Evolutionary conservation across 2,113 vertebrate genomes (phyloP).

Genomic region (Marcusenius ussheri): DNA sequence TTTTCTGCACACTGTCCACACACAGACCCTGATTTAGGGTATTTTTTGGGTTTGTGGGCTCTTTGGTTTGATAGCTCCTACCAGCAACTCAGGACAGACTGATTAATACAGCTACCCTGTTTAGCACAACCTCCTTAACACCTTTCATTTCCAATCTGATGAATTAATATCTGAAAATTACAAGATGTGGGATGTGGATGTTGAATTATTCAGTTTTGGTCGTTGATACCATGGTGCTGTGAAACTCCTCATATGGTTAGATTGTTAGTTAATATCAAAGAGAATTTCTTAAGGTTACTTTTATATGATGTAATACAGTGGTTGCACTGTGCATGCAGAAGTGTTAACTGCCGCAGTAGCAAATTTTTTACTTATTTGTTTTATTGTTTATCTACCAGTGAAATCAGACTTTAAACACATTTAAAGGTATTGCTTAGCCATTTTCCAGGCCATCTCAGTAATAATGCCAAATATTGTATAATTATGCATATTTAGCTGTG

Average conservation of each 20-base stretch:
- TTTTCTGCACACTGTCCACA: background rate
- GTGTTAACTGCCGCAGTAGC: background rate
- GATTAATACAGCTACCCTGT: background rate
- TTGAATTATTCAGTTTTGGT: background rate
- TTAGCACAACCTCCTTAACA: background rate
- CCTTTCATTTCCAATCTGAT: background rate
- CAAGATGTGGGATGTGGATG: background rate
- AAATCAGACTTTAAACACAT: background rate
- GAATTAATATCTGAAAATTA: background rate
- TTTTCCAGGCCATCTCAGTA: background rate
- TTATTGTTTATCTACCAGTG: background rate
- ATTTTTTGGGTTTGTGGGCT: background rate
- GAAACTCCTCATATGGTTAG: background rate
- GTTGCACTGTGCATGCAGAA: background rate
- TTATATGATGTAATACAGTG: background rate
- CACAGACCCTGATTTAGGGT: background rate
- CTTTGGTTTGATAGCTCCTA: background rate
- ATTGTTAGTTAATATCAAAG: background rate
- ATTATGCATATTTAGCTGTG: background rate
- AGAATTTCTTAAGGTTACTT: background rate
- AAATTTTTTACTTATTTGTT: background rate
- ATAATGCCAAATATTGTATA: background rate
- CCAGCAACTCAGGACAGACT: background rate
- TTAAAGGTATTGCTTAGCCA: background rate
- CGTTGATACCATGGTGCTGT: background rate